phyloP scores from a whole-genome alignment of 2,797 vertebrate species.

The Sebastes paucispinis region DNA sequence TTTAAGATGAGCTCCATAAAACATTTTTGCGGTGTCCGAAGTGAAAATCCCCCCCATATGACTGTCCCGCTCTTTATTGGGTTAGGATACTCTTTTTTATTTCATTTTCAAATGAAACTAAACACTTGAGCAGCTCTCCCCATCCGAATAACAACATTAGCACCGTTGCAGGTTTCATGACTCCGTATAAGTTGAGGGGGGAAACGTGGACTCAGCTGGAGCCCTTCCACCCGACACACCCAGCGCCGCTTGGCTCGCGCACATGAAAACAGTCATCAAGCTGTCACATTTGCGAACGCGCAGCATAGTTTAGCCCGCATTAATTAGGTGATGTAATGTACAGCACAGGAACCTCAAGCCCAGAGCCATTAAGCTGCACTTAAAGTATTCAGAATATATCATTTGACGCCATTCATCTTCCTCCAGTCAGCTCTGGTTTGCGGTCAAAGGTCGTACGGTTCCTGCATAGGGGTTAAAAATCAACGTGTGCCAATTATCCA shows the following conservation, averaged over 20 bases:
- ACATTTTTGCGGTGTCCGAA: constrained; percentile 14
- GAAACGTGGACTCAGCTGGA: constrained; percentile 26
- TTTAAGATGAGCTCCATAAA: constrained; percentile 50
- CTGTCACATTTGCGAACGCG: constrained; percentile 53
- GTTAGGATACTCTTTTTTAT: constrained; percentile 25
- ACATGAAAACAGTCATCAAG: constrained; percentile 49
- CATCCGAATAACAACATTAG: constrained; percentile 16
- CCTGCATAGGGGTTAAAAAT: constrained; percentile 18
- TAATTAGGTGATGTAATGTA: constrained; percentile 74
- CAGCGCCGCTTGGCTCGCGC: constrained; percentile 20
- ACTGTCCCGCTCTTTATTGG: constrained; percentile 33
- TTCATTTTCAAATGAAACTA: constrained; percentile 32
- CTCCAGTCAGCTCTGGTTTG: constrained; percentile 10
- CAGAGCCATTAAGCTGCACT: constrained; percentile 49
- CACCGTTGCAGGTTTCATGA: constrained; percentile 2
- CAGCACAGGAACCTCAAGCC: constrained; percentile 35
- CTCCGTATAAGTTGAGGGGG: not conserved
- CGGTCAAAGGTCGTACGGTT: constrained; percentile 33
- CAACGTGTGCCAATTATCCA: constrained; percentile 2
- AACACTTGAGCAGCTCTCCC: not conserved
- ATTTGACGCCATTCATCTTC: constrained; percentile 46
- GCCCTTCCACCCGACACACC: constrained; percentile 51
- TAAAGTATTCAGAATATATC: constrained; percentile 47
- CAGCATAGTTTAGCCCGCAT: constrained; percentile 40
- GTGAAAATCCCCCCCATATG: not conserved